phyloP scores from a whole-genome alignment of 2,113 vertebrate species.

The Scortum barcoo region DNA sequence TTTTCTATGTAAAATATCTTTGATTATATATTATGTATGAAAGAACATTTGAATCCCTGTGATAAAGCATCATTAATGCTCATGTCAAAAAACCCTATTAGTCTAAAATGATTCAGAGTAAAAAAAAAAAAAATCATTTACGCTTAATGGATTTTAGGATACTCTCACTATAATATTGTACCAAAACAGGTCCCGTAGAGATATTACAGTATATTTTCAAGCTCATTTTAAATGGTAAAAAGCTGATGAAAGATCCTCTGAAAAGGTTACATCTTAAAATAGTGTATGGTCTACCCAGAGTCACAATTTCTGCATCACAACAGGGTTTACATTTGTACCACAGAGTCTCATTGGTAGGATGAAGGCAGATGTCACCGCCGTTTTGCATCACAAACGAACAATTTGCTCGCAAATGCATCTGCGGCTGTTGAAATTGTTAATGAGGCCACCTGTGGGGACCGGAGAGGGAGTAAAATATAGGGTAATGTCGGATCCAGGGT shows the following conservation, averaged over 20 bases:
- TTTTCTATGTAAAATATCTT: constrained; percentile 8
- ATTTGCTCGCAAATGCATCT: constrained; percentile 26
- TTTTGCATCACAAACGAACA: constrained; percentile 43
- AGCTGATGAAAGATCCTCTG: constrained; percentile 14
- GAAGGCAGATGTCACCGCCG: constrained; percentile 43
- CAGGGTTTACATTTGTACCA: constrained; percentile 65
- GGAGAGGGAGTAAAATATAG: not conserved
- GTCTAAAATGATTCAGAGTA: not conserved
- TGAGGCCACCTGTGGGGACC: not conserved
- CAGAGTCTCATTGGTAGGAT: constrained; percentile 62
- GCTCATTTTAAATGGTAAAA: constrained; percentile 7
- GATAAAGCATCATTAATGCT: constrained; percentile 23
- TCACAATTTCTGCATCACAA: constrained; percentile 68
- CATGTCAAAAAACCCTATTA: constrained; percentile 13
- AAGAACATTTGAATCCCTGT: not conserved
- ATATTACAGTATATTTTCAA: not conserved
- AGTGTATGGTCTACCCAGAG: constrained; percentile 43
- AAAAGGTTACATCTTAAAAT: constrained; percentile 56
- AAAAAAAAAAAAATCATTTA: not conserved
- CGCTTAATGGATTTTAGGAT: constrained; percentile 20
- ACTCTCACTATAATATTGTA: not conserved
- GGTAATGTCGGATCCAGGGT: constrained; percentile 1
- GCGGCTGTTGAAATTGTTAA: constrained; percentile 17
- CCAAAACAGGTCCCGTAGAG: not conserved
- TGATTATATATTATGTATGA: constrained; percentile 31